Evolutionary conservation across 2,113 vertebrate genomes (phyloP).

Genomic region (Pardalotus punctatus): DNA sequence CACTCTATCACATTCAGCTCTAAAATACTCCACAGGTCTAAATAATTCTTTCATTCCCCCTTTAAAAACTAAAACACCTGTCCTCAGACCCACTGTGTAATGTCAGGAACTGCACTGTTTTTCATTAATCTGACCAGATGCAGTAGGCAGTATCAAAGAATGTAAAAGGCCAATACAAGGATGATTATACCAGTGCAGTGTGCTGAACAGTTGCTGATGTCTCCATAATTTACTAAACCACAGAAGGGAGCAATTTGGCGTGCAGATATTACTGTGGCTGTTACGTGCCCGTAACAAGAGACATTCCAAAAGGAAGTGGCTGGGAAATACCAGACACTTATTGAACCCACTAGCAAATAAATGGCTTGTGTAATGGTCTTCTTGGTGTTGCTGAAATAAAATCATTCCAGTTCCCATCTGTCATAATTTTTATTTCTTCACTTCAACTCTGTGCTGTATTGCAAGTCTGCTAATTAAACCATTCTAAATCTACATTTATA

Average conservation of each 20-base stretch:
- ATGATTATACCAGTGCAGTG: neutral
- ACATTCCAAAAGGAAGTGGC: neutral
- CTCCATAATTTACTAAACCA: slow-evolving; percentile 29
- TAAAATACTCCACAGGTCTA: neutral
- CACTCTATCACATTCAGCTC: neutral
- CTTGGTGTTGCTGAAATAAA: slow-evolving; percentile 4
- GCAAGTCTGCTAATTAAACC: neutral
- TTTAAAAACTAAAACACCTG: neutral
- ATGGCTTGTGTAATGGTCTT: slow-evolving; percentile 38
- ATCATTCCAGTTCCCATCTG: neutral
- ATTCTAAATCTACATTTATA: neutral
- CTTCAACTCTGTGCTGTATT: neutral
- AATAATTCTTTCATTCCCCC: neutral
- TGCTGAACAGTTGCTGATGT: neutral
- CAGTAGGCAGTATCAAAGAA: neutral
- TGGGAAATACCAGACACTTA: slow-evolving; percentile 9
- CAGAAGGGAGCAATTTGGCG: slow-evolving; percentile 15
- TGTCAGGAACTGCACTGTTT: neutral
- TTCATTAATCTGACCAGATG: neutral
- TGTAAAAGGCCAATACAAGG: neutral
- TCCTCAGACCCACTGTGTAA: neutral
- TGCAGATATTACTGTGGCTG: slow-evolving; percentile 9
- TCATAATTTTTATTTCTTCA: slow-evolving; percentile 5
- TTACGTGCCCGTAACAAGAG: slow-evolving; percentile 32
- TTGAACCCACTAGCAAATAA: slow-evolving; percentile 51